Evolutionary conservation across 2,797 vertebrate genomes (phyloP), one percentile per base, ranked within the genome.

Genomic region (Vespertilio murinus): DNA sequence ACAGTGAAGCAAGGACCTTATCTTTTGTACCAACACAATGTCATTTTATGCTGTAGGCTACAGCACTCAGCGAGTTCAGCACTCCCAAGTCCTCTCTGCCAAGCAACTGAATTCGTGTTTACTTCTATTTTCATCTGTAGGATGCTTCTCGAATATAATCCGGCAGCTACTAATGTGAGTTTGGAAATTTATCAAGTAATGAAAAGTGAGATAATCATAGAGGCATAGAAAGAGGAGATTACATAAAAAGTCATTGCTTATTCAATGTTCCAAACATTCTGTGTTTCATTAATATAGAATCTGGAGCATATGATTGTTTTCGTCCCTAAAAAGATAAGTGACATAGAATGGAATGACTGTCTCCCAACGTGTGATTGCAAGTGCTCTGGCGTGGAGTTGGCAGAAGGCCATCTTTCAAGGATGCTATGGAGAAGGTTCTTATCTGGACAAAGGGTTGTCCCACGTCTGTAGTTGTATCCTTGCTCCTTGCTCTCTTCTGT

Each of bases 11-110:
- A 33, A 87, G 54, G 25, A 64, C 77, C 79, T 73, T 78, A 79
- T 65, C 38, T 78, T 71, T 95, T 64, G 54, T 16, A 23, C 17
- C 78, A 73, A 33, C 8, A 13, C 25, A 77, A 64, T 38, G 18
- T 38, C 71, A 71, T 88, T 88, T 91, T 64, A 52, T 78, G 88
- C 65, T 83, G n/a, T 83, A 77, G n/a, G 73, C 28, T 38, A 90
- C 14, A 56, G 20, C 38, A 47, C 40, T 71, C 45, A 8, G 38
- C 54, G 49, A 89, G 56, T 78, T 67, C 65, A 64, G 47, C 65
- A 73, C 6, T 59, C 17, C 28, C 56, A 67, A 49, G 14, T 90
- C 94, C 38, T 84, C 20, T 84, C 45, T 59, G 80, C 73, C 18
- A 40, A 56, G 54, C 45, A 73, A 42, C 54, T 49, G 33, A 74